Conservation (phyloP, 2,113 vertebrate species). For the Tringa solitaria region DNA sequence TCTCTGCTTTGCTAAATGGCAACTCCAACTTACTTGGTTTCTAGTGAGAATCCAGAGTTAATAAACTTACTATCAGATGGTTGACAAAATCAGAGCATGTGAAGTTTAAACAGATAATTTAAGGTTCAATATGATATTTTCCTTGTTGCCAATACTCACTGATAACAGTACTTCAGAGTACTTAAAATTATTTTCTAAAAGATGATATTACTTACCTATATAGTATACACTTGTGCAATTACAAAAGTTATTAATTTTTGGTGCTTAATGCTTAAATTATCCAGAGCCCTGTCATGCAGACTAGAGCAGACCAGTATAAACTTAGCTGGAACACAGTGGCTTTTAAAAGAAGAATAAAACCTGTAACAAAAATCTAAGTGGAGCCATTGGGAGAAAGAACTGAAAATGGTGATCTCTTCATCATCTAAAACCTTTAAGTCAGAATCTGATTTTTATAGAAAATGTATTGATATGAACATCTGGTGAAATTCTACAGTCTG, state of each 20-base stretch:
- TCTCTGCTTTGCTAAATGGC: not conserved
- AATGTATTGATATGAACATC: not conserved
- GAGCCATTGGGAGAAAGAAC: not conserved
- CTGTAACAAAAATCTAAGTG: not conserved
- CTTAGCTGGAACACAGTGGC: not conserved
- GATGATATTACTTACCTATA: not conserved
- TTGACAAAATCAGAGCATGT: not conserved
- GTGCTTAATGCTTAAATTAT: not conserved
- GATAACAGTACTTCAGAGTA: not conserved
- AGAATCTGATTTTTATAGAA: not conserved
- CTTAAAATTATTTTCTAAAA: not conserved
- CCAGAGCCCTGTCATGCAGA: not conserved
- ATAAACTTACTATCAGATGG: not conserved
- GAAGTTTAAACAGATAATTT: not conserved
- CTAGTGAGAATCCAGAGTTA: not conserved
- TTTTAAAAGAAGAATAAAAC: not conserved
- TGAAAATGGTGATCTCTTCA: not conserved
- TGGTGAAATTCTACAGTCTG: not conserved
- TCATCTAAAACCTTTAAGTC: not conserved
- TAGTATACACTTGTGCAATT: not conserved
- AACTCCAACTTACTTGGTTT: not conserved
- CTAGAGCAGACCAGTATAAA: not conserved
- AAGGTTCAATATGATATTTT: not conserved
- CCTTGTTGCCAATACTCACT: not conserved
- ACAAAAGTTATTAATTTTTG: not conserved